Conservation (phyloP, 2,797 vertebrate species). For the Neomorphus geoffroyi region DNA sequence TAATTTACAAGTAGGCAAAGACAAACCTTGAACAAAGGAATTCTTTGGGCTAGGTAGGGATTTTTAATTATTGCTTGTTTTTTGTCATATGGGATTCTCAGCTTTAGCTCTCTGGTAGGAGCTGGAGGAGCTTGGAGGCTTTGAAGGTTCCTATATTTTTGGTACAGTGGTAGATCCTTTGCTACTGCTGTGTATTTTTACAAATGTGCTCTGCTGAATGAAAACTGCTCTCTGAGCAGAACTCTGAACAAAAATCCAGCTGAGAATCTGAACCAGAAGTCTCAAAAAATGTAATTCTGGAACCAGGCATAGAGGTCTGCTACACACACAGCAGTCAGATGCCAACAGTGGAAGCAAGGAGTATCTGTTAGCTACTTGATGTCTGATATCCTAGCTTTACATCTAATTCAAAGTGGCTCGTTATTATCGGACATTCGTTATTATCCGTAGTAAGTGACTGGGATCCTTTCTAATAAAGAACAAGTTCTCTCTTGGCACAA, state of each 20-base stretch:
- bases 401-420: background rate
- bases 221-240: background rate
- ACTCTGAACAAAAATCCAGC: background rate
- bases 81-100: constrained; percentile 43
- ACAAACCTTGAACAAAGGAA: constrained; percentile 46
- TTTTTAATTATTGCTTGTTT: constrained; percentile 56
- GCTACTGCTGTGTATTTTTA: background rate
- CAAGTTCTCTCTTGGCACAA: background rate
- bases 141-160: background rate
- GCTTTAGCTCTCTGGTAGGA: constrained; percentile 23
- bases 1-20: background rate
- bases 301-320: background rate
- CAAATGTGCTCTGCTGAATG: background rate
- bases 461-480: background rate
- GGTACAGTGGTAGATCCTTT: background rate
- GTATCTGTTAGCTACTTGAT: background rate
- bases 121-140: constrained; percentile 1
- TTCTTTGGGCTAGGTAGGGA: constrained; percentile 42
- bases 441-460: background rate
- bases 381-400: background rate
- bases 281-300: background rate
- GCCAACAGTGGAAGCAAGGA: background rate
- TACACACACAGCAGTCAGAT: background rate
- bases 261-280: background rate
- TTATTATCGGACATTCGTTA: background rate